Evolutionary conservation across 2,113 vertebrate species (phyloP).

Genomic region (Chionis minor): DNA sequence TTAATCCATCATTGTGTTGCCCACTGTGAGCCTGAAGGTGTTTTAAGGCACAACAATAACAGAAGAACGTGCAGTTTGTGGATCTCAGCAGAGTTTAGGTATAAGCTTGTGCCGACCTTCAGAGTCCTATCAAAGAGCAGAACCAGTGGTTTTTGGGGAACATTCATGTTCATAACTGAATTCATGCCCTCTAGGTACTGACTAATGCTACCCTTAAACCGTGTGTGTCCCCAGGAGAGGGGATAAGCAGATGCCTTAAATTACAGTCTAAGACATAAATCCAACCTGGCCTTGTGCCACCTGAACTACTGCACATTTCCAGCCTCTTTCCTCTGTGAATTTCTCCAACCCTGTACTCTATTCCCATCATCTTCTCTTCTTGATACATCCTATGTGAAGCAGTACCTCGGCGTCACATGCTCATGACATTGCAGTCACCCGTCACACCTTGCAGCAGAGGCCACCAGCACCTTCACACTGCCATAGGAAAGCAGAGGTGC

Average conservation of each 20-base stretch:
- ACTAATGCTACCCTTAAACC: background rate
- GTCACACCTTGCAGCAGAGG: background rate
- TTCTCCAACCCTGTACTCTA: too few relatives aligned
- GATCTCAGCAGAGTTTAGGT: background rate
- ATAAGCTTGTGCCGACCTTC: background rate
- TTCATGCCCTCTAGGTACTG: background rate
- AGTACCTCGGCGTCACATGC: background rate
- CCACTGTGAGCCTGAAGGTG: background rate
- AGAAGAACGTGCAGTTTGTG: background rate
- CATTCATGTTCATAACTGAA: background rate
- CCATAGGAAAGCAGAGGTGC: background rate
- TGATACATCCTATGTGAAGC: fast-evolving
- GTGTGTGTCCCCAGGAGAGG: background rate
- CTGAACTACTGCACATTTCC: too few relatives aligned
- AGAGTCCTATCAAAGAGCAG: background rate
- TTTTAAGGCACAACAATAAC: background rate
- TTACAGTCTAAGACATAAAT: background rate
- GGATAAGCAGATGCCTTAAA: background rate
- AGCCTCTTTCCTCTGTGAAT: too few relatives aligned
- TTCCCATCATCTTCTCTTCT: background rate
- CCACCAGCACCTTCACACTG: background rate
- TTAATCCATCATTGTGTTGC: background rate
- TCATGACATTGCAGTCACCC: background rate
- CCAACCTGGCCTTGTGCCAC: too few relatives aligned
- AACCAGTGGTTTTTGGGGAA: background rate